Conservation (phyloP, 2,797 vertebrate genomes). For the Siniperca obscura region DNA sequence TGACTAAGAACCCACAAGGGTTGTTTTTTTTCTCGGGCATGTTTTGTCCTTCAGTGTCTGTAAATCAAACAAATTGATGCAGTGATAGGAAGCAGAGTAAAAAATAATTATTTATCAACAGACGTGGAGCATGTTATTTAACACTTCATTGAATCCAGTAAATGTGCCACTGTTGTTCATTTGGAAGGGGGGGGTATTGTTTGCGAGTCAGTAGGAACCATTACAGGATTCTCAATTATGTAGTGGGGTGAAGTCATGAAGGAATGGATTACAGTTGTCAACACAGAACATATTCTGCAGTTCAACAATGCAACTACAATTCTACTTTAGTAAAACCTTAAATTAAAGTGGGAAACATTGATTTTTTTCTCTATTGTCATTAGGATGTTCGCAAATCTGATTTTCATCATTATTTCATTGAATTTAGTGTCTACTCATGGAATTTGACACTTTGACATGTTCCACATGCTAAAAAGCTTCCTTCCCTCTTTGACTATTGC, state of each 20-base stretch:
- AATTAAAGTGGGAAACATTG: neutral
- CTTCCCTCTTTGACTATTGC: neutral
- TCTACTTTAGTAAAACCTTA: neutral
- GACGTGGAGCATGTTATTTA: conserved; percentile 66
- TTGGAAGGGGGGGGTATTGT: conserved; percentile 22
- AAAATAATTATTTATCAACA: conserved; percentile 55
- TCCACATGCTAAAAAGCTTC: neutral
- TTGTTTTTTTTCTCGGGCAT: neutral
- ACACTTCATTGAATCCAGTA: conserved; percentile 66
- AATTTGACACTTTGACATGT: neutral
- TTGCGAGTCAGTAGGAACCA: conserved; percentile 30
- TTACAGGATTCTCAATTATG: conserved; percentile 29
- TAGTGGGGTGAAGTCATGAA: neutral
- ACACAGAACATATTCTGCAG: conserved; percentile 3
- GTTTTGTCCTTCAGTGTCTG: conserved; percentile 48
- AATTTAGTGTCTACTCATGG: neutral
- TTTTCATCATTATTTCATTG: neutral
- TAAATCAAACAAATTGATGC: conserved; percentile 54
- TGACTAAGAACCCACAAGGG: neutral
- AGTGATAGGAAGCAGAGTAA: conserved; percentile 24
- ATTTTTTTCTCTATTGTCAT: neutral
- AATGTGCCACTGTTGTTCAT: conserved; percentile 58
- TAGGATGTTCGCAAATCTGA: neutral
- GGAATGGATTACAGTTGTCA: conserved; percentile 12
- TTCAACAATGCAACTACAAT: neutral